Percentiles rank a stretch among this genome's conserved stretches.
Evolutionary conservation across 2,888 invertebrate genomes (phyloP).

Genomic region (Syrphus vitripennis): DNA sequence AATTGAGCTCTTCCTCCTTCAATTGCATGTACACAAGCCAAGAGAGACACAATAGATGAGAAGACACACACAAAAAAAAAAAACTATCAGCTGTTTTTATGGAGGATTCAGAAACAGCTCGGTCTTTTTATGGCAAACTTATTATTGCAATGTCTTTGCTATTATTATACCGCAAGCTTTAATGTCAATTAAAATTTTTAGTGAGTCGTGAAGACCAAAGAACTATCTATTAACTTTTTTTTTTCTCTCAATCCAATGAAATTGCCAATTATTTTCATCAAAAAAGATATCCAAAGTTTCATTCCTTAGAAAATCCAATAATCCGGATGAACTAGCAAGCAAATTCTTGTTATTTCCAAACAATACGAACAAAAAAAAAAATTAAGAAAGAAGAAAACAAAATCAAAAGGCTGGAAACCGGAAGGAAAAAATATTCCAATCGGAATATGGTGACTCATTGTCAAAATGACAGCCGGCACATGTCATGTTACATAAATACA

Average conservation of each 20-base stretch:
- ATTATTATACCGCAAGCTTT: not conserved
- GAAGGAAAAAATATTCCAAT: conserved; percentile 9
- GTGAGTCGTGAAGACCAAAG: not conserved
- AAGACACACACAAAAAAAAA: not conserved
- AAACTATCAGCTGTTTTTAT: conserved; percentile 8
- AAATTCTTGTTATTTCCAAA: not conserved
- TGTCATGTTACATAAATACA: not conserved
- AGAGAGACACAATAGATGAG: not conserved
- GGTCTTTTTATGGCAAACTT: not conserved
- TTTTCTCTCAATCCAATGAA: not conserved
- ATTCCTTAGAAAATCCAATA: not conserved
- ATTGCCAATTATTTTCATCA: not conserved
- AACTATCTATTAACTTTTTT: not conserved
- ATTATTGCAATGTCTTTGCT: not conserved
- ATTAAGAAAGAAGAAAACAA: not conserved
- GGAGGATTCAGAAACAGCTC: not conserved
- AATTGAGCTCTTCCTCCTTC: conserved; percentile 9
- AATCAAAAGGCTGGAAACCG: not conserved
- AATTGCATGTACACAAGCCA: not conserved
- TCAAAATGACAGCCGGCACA: conserved; percentile 32
- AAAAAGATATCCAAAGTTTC: not conserved
- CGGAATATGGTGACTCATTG: conserved; percentile 14
- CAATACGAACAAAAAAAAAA: not conserved
- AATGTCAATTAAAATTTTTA: conserved; percentile 18
- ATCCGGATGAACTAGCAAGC: not conserved